Base-by-base conservation (phyloP, 2,888 invertebrate genomes). In the Melieria picta region DNA sequence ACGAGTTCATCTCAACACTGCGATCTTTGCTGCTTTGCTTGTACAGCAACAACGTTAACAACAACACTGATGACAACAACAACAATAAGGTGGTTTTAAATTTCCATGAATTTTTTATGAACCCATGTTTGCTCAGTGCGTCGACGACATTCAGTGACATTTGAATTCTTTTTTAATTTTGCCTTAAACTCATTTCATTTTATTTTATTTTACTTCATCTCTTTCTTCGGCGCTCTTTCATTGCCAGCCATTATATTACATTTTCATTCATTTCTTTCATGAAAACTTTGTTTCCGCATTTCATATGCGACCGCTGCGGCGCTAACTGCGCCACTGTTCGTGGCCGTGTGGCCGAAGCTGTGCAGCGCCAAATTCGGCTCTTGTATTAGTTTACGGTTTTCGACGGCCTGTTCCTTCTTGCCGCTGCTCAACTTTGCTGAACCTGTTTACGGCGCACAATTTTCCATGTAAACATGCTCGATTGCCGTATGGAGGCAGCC, bases 21-120 rank as follows among this genome's bases (percentile, higher is more conserved):
- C 30, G 11, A n/a, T 52, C 10, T 52, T 52, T 6, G 5, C 4
- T 52, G 6, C 6, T 9, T 52, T 52, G 11, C 10, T 13, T 52
- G 11, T n/a, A 52, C 30, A 30, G 30, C 30, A 30, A 30, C 30
- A 30, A 30, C 3, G 30, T 30, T 30, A 30, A 30, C 30, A 30
- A 30, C 16, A 16, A 3, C 3, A 3, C 3, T 50, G 7, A 7
- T 3, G 3, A 10, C 11, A 10, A 11, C 11, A 30, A 50, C 52
- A 52, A 7, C 64, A 64, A 64, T n/a, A 30, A 30, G 30, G 13
- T 13, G 56, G 65, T 65, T 16, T 65, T 56, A 65, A 65, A 42
- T 65, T 65, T 65, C 57, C 46, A 55, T 56, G 65, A 65, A 65
- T 65, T 65, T 11, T 57, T 65, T 16, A 46, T 46, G 65, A 65